Percentiles rank a stretch among this genome's conserved stretches.
These are phyloP conservation scores for Emydocephalus ijimae DNA, from an alignment of 2,113 vertebrate species.

Conservation along the genomic window DNA sequence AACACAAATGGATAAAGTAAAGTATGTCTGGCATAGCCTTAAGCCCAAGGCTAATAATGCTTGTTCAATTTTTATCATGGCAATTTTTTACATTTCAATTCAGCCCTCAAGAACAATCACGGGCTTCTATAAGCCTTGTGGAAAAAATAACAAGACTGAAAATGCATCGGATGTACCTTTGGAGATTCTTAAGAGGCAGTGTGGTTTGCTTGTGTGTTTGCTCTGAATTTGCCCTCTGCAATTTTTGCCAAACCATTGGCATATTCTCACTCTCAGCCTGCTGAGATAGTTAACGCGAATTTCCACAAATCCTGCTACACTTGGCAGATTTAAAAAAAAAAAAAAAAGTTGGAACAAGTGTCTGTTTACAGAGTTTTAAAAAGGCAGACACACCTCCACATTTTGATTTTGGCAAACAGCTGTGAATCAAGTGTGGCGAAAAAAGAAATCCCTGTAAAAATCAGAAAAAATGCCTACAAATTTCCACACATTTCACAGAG, in stretches of 20 bases:
- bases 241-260: neutral
- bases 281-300: neutral
- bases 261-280: conserved; percentile 11
- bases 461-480: conserved; percentile 67
- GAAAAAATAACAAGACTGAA: neutral
- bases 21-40: neutral
- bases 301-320: conserved; percentile 27
- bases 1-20: neutral
- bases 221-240: neutral
- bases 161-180: neutral
- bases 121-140: neutral
- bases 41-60: neutral
- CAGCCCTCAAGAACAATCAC: neutral
- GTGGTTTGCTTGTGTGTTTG: neutral
- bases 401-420: conserved; percentile 71
- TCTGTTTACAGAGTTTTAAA: conserved; percentile 64
- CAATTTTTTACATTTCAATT: neutral
- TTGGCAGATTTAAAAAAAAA: conserved; percentile 32
- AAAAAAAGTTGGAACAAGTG: conserved; percentile 43
- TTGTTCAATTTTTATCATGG: neutral
- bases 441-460: conserved; percentile 72
- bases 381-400: conserved; percentile 68
- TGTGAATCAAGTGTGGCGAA: conserved; percentile 66
- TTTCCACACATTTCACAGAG: conserved; percentile 72
- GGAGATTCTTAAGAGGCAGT: neutral